phyloP scores from a whole-genome alignment of 30 jellyfish, hydroid and myxozoan species.

The Nemopilema nomurai region DNA sequence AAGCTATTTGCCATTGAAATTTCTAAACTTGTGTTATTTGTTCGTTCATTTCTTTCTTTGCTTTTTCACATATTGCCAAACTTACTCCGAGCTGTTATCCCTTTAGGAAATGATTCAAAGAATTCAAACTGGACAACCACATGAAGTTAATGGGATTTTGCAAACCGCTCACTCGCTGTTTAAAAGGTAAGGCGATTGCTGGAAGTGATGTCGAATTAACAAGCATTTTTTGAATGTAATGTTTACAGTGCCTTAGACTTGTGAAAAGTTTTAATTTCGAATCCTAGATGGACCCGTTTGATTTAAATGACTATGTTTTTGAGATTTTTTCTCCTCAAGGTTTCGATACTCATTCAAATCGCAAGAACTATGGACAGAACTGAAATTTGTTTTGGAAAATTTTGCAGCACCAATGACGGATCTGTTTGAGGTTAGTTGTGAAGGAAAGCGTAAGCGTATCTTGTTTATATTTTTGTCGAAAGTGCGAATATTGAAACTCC shows the following conservation, averaged over 20 bases:
- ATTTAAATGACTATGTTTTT: neutral
- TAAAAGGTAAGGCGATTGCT: slow-evolving; percentile 79
- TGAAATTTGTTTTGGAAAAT: slow-evolving; percentile 79
- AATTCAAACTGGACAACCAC: slow-evolving; percentile 47
- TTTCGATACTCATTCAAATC: slow-evolving; percentile 95
- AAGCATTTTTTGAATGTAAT: no score
- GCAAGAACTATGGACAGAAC: slow-evolving; percentile 92
- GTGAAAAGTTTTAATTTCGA: no score
- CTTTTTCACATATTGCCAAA: no score
- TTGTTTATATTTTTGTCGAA: no score
- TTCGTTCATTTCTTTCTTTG: no score
- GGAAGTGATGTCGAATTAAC: no score
- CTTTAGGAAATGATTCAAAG: slow-evolving; percentile 72
- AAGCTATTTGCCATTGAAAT: neutral
- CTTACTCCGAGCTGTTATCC: neutral
- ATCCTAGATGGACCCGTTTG: neutral
- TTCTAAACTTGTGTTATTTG: neutral
- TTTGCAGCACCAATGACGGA: slow-evolving; percentile 89
- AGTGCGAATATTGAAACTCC: no score
- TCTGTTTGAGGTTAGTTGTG: slow-evolving; percentile 72
- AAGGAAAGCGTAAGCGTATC: no score
- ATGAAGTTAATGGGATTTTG: slow-evolving; percentile 77
- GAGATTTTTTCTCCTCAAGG: slow-evolving; percentile 23
- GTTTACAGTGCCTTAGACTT: no score
- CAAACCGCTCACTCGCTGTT: slow-evolving; percentile 97